These are phyloP conservation scores for Colius striatus DNA, from an alignment of 2,113 vertebrate species.

Conservation along the genomic window DNA sequence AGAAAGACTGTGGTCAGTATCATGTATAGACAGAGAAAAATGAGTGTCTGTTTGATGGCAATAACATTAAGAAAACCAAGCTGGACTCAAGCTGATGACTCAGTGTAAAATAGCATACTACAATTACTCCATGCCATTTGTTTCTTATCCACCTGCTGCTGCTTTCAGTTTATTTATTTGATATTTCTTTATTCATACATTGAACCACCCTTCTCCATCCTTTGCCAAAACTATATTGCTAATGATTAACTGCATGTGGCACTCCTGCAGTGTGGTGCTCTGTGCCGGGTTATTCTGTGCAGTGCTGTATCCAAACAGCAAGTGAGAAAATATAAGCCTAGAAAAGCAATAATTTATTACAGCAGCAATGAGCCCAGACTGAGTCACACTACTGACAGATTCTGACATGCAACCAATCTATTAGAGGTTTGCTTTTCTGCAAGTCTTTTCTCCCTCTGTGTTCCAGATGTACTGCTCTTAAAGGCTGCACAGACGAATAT, in stretches of 20 bases:
- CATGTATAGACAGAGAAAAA: background rate
- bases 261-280: background rate
- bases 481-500: background rate
- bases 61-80: background rate
- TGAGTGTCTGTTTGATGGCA: background rate
- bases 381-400: background rate
- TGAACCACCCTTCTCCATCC: background rate
- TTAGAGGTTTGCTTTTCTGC: background rate
- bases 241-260: background rate
- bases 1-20: background rate
- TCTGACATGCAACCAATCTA: background rate
- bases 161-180: background rate
- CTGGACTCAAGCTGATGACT: background rate
- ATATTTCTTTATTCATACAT: background rate
- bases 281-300: background rate
- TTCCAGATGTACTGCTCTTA: background rate
- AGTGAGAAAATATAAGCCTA: slow-evolving; percentile 31
- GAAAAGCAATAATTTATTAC: slow-evolving; percentile 25
- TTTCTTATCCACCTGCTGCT: background rate
- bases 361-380: background rate
- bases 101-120: background rate
- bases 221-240: background rate
- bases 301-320: background rate
- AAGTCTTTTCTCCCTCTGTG: background rate
- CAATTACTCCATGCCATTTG: background rate